Evolutionary conservation across 1,140 invertebrate genomes (phyloP), one percentile per base, ranked within the genome.

Genomic region (Drosophila pandora): DNA sequence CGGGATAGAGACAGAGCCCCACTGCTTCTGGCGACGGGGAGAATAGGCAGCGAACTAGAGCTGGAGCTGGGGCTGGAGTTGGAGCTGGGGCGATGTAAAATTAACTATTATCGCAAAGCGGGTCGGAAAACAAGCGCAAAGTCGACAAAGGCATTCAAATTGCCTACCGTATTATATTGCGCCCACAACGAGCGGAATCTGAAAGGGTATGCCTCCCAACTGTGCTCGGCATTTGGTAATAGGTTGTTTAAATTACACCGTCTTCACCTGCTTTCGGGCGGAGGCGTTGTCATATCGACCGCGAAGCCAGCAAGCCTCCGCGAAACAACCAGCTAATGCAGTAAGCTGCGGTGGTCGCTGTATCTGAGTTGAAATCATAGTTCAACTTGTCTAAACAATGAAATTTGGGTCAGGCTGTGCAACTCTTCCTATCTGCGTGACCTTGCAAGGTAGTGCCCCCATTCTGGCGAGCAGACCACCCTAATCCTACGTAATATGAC

Each of bases 331-430:
- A 59, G 8, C 53, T 43, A 69, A 45, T 37, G 34, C 49, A 60
- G 22, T 56, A 25, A 28, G 30, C 30, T 39, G 21, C 49, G 47
- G 39, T 54, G 25, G 23, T 41, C 32, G 34, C 56, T 8, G 32
- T 12, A n/a, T 37, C 45, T 52, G 69, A 77, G 72, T 85, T 88
- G 79, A 83, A 83, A 87, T 88, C 83, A 83, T 84, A 87, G 70
- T 87, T 87, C 79, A 88, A 87, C 88, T 88, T 82, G 76, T 88
- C 88, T 88, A 87, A 87, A 87, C 88, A 88, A 83, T 87, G 79
- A 83, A 88, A 87, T 79, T 79, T 72, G 79, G 56, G 64, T 58
- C 82, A 79, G 88, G 88, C 75, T 78, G 82, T 88, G 79, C 82
- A 28, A 5, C 6, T 3, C 23, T 25, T 4, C 23, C 23, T 6